Evolutionary conservation across 2,113 vertebrate species (phyloP).

Genomic region (Colinus virginianus): DNA sequence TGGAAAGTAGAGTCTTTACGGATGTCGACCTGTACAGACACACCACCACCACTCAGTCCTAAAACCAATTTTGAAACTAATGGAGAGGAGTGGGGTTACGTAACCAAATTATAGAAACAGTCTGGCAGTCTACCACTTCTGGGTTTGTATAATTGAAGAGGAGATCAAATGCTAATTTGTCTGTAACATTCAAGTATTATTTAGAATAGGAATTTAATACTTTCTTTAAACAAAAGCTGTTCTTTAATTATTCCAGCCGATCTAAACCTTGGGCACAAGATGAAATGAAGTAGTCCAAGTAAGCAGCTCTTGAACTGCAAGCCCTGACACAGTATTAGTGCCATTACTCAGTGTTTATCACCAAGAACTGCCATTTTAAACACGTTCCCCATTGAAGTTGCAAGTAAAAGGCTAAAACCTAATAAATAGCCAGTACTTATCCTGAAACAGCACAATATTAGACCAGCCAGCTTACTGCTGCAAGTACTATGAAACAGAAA

Average conservation of each 20-base stretch:
- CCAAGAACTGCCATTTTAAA: conserved; percentile 25
- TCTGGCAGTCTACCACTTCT: conserved; percentile 27
- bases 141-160: conserved; percentile 51
- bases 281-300: conserved; percentile 55
- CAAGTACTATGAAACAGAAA: neutral
- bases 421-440: neutral
- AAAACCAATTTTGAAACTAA: conserved; percentile 63
- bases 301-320: conserved; percentile 26
- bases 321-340: conserved; percentile 45
- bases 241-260: conserved; percentile 66
- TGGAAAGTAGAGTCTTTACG: neutral
- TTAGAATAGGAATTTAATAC: conserved; percentile 60
- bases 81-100: conserved; percentile 55
- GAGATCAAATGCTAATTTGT: conserved; percentile 69
- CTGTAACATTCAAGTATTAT: conserved; percentile 43
- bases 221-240: conserved; percentile 69
- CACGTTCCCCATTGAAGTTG: conserved; percentile 33
- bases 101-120: conserved; percentile 61
- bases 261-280: conserved; percentile 56
- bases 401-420: neutral
- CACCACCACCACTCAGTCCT: conserved; percentile 10
- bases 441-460: conserved; percentile 11
- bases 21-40: neutral
- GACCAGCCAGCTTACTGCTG: neutral
- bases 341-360: conserved; percentile 61